Conservation (phyloP, 2,888 invertebrate species). For the Tetragonula carbonaria region DNA sequence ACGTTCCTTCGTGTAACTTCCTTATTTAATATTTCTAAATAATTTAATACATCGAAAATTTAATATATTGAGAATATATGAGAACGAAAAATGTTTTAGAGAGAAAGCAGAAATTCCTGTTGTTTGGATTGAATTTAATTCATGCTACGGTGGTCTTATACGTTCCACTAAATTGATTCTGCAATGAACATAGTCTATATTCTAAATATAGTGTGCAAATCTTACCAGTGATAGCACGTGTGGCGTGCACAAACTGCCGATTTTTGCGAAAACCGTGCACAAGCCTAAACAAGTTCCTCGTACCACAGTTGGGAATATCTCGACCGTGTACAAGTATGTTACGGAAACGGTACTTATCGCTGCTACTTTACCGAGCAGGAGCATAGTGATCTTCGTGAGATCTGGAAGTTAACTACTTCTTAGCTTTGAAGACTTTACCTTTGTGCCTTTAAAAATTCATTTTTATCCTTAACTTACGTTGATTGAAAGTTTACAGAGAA, state of each 20-base stretch:
- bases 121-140: neutral
- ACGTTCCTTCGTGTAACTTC: neutral
- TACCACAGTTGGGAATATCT: constrained; percentile 82
- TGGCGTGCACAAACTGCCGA: constrained; percentile 84
- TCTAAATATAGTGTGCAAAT: constrained; percentile 20
- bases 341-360: constrained; percentile 84
- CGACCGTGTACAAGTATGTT: constrained; percentile 81
- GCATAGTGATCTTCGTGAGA: constrained; percentile 69
- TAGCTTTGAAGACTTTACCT: too few relatives aligned
- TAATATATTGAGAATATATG: too few relatives aligned
- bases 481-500: too few relatives aligned
- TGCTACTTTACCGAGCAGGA: constrained; percentile 83
- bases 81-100: neutral
- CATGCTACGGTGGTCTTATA: neutral
- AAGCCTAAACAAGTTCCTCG: constrained; percentile 83
- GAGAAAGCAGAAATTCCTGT: neutral
- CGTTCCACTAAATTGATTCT: neutral
- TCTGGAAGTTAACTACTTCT: constrained; percentile 46
- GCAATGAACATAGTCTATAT: too few relatives aligned
- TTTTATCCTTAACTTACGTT: too few relatives aligned
- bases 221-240: constrained; percentile 80
- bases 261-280: constrained; percentile 84
- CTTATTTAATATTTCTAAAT: neutral
- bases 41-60: neutral
- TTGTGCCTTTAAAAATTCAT: too few relatives aligned